Percentiles rank a stretch among this genome's conserved stretches.
These are phyloP conservation scores for Dipodomys merriami DNA, from an alignment of 2,113 vertebrate species.

Conservation along the genomic window DNA sequence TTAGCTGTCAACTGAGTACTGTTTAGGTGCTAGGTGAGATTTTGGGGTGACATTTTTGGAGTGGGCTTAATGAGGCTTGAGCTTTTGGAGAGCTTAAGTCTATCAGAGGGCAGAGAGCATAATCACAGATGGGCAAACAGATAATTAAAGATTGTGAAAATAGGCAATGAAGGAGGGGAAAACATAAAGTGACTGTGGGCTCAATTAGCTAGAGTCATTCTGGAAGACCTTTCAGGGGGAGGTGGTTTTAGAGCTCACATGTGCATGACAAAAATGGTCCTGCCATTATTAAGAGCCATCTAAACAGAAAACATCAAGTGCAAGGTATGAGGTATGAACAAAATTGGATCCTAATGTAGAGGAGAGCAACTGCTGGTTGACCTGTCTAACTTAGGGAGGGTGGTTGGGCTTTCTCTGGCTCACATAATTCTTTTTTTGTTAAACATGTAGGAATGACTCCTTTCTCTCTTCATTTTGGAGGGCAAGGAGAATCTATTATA, in stretches of 20 bases:
- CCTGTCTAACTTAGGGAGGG: slow-evolving; percentile 36
- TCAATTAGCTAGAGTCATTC: not conserved
- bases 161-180: not conserved
- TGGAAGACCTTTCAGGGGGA: not conserved
- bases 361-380: not conserved
- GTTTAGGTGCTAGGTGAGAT: not conserved
- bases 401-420: slow-evolving; percentile 15
- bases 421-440: slow-evolving; percentile 19
- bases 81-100: not conserved
- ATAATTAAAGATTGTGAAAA: not conserved
- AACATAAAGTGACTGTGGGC: not conserved
- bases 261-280: slow-evolving; percentile 16
- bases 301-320: not conserved
- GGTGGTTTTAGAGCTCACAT: not conserved
- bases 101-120: slow-evolving; percentile 33
- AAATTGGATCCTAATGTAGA: not conserved
- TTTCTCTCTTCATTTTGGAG: not conserved
- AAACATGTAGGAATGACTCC: slow-evolving; percentile 7
- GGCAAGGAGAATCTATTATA: not conserved
- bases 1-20: not conserved
- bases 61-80: slow-evolving; percentile 12
- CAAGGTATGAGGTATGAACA: slow-evolving; percentile 23
- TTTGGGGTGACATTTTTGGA: slow-evolving; percentile 47
- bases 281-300: slow-evolving; percentile 5
- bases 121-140: slow-evolving; percentile 20